phyloP scores from a whole-genome alignment of 2,113 vertebrate species.

The Cebus imitator region DNA sequence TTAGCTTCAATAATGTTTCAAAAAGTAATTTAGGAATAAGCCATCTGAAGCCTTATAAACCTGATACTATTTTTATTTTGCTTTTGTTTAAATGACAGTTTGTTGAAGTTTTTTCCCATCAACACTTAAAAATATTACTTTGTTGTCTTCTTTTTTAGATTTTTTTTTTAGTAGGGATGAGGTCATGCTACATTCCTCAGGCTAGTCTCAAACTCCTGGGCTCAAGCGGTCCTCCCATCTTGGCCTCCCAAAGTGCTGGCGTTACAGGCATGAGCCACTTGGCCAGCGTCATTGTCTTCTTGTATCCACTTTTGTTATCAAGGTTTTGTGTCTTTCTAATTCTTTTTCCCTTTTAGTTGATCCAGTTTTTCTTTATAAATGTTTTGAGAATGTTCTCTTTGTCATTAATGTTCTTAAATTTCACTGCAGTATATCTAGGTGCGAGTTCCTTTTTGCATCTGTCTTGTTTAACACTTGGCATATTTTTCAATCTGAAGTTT shows the following conservation, averaged over 20 bases:
- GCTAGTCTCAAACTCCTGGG: no score
- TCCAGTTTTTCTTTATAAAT: neutral
- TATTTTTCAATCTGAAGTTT: neutral
- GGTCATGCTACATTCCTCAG: no score
- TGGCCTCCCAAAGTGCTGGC: no score
- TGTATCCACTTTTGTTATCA: neutral
- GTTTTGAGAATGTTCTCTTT: constrained; percentile 20
- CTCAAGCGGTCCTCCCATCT: no score
- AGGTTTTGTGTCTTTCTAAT: neutral
- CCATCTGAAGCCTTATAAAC: neutral
- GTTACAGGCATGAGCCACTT: no score
- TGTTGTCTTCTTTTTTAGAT: neutral
- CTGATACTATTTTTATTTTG: neutral
- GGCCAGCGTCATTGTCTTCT: neutral
- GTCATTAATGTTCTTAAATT: neutral
- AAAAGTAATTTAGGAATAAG: neutral
- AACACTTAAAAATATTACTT: constrained; percentile 40
- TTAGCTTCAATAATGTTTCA: constrained; percentile 29
- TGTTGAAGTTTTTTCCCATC: neutral
- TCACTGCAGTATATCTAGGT: neutral
- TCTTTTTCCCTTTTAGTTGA: neutral
- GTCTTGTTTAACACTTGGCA: neutral
- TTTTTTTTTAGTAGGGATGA: no score
- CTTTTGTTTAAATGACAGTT: neutral
- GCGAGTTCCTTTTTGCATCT: neutral